Percentiles rank a stretch among this genome's conserved stretches.
Conservation (phyloP, 2,888 invertebrate genomes). For the Hoplodrina ambigua region DNA sequence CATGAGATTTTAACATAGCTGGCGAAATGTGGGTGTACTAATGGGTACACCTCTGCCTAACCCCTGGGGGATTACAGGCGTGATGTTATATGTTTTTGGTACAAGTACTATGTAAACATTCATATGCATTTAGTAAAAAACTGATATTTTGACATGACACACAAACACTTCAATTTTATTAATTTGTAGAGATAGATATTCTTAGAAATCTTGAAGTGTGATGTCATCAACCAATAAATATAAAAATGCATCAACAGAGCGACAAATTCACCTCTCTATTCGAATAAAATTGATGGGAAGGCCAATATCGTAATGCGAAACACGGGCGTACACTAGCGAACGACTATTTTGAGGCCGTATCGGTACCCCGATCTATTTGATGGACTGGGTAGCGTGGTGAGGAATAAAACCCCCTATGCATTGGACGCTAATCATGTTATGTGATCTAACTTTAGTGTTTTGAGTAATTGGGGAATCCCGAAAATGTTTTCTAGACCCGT, state of each 20-base stretch:
- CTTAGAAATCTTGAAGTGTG: constrained; percentile 21
- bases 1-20: too few species aligned
- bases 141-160: too few species aligned
- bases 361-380: constrained; percentile 86
- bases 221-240: constrained; percentile 49
- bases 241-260: constrained; percentile 62
- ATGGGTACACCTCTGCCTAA: too few species aligned
- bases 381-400: constrained; percentile 78
- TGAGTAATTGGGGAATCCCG: constrained; percentile 75
- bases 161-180: too few species aligned
- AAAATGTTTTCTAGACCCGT: constrained; percentile 58
- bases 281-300: constrained; percentile 81
- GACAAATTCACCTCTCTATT: constrained; percentile 72
- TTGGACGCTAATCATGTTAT: constrained; percentile 78
- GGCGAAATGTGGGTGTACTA: too few species aligned
- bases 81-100: too few species aligned
- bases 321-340: constrained; percentile 73
- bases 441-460: constrained; percentile 77
- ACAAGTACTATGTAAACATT: too few species aligned
- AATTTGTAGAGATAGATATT: not conserved
- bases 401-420: constrained; percentile 76
- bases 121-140: too few species aligned
- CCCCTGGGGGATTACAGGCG: too few species aligned
- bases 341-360: constrained; percentile 83
- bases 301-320: constrained; percentile 87